A percentile compares a stretch with the other conserved stretches of the same genome.
These are phyloP conservation scores for Abrostola tripartita DNA, from an alignment of 2,888 invertebrate genomes.

Conservation along the genomic window DNA sequence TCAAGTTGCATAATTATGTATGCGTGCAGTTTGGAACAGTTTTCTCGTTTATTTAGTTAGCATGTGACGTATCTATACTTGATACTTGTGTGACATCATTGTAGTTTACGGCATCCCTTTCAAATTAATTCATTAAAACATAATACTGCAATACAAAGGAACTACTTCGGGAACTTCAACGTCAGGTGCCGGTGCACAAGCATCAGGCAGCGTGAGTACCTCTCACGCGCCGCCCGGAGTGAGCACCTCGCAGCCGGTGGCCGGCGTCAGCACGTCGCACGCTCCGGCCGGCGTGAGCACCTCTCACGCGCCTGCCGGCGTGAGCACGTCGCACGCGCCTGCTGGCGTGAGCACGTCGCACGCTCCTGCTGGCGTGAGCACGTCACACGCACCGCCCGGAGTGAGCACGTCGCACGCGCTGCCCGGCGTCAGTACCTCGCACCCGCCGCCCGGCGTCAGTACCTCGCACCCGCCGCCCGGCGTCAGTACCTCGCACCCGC, in stretches of 20 bases:
- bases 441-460: constrained; percentile 65
- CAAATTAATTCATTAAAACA: too few species aligned
- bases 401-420: constrained; percentile 66
- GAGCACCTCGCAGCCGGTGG: constrained; percentile 75
- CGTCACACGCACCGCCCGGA: constrained; percentile 63
- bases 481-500: constrained; percentile 66
- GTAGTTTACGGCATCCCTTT: too few species aligned
- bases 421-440: constrained; percentile 66
- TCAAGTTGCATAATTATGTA: too few species aligned
- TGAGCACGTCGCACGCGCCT: constrained; percentile 66
- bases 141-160: too few species aligned
- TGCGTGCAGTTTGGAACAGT: too few species aligned
- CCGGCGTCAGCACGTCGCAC: constrained; percentile 69
- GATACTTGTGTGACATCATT: too few species aligned
- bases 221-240: constrained; percentile 65
- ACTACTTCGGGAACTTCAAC: constrained; percentile 60
- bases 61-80: too few species aligned
- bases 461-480: constrained; percentile 64
- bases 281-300: constrained; percentile 60
- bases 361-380: constrained; percentile 59
- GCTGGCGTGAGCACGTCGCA: constrained; percentile 71
- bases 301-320: constrained; percentile 61
- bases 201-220: constrained; percentile 67
- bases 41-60: too few species aligned
- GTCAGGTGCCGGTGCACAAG: constrained; percentile 64